Evolutionary conservation across 2,888 invertebrate genomes (phyloP), one percentile per base, ranked within the genome.

Genomic region (Xestia c-nigrum): DNA sequence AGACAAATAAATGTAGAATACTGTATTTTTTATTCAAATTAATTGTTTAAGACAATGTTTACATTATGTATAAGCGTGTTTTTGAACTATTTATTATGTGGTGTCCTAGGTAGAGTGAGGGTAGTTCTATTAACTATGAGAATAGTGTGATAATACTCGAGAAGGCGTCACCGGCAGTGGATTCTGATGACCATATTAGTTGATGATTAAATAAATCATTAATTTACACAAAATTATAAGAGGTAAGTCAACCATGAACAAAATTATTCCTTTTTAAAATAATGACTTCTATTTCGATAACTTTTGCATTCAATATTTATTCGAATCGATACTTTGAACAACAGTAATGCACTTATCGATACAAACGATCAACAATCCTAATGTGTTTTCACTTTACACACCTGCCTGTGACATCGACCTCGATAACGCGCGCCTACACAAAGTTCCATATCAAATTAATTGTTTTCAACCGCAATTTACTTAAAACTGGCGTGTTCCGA

Each of bases 401-500:
- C 67, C 61, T 86, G 84, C 63, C 59, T 14, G 21, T 38, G 67
- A 70, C 59, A 57, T 19, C 65, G 61, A 72, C 57, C 67, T 66
- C 47, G 50, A 64, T 50, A 61, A 46, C 47, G 64, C 47, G 59
- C 46, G 59, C 55, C 43, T 70, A 71, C 31, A 85, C 88, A 86
- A 76, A 84, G 84, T 87, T 75, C 87, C 84, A 80, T 84, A 80
- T 81, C 87, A 87, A 86, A 88, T 76, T 76, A 79, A 79, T 61
- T 68, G 69, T 76, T 80, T 72, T 66, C 55, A 77, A 87, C 70
- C 73, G 66, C 70, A 81, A 85, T 76, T 85, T 85, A 82, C 59
- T 66, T 74, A 57, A 74, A 74, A 77, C 73, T 81, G 81, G 74
- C 78, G 65, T 76, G 74, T 85, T 76, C 84, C 74, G 43, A 61